Evolutionary conservation across 2,113 vertebrate genomes (phyloP).

Genomic region (Malaclemys terrapin): DNA sequence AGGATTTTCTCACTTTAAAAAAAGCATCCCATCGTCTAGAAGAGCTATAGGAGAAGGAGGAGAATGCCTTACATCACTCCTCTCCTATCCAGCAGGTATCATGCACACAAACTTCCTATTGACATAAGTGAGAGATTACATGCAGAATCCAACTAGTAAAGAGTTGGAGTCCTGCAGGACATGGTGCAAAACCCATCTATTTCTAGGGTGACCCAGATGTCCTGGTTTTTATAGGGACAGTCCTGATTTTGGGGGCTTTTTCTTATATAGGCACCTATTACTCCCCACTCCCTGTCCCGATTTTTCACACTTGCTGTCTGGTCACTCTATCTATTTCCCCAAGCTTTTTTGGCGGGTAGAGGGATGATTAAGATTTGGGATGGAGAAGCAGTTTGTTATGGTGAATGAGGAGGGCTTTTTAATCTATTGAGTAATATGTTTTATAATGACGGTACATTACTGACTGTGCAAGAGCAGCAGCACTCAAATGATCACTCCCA

Average conservation of each 20-base stretch:
- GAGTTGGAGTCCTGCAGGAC: neutral
- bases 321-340: neutral
- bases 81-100: neutral
- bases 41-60: neutral
- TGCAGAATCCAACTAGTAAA: neutral
- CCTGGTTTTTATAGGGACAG: too few relatives aligned
- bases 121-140: neutral
- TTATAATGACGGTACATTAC: neutral
- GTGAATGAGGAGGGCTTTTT: neutral
- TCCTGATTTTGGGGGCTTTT: too few relatives aligned
- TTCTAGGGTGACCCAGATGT: neutral
- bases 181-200: conserved; percentile 42
- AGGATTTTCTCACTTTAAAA: neutral
- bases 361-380: neutral
- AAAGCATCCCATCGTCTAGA: neutral
- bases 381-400: conserved; percentile 31
- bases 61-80: neutral
- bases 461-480: neutral
- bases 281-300: too few relatives aligned
- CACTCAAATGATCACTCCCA: neutral
- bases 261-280: too few relatives aligned
- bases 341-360: neutral
- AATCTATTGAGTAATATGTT: neutral
- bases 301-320: too few relatives aligned
- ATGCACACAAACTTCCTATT: neutral